These are phyloP conservation scores for Drosophila saltans DNA, from an alignment of 1,140 invertebrate species.

Conservation along the genomic window DNA sequence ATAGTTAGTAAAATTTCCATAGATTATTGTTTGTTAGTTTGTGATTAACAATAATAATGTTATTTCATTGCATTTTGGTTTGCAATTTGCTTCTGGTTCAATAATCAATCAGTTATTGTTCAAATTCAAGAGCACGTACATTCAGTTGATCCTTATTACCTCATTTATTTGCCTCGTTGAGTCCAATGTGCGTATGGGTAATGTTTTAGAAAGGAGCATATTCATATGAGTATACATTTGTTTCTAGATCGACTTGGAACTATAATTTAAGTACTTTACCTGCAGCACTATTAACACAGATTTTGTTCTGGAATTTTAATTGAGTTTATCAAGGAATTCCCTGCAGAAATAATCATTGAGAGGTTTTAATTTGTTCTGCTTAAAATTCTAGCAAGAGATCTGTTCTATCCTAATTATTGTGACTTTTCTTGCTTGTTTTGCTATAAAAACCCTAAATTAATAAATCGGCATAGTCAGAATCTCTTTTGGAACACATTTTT, in stretches of 20 bases:
- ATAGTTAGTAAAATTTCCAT: neutral
- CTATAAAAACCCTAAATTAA: too few relatives aligned
- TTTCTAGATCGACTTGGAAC: too few relatives aligned
- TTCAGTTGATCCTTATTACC: neutral
- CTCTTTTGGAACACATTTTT: too few relatives aligned
- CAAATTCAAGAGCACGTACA: neutral
- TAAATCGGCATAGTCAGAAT: too few relatives aligned
- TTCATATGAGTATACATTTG: constrained; percentile 23
- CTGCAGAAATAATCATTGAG: too few relatives aligned
- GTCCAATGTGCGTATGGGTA: constrained; percentile 67
- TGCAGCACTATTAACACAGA: constrained; percentile 31
- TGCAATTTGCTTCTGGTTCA: neutral
- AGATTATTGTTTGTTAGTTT: neutral
- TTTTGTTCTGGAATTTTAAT: too few relatives aligned
- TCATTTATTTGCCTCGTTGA: neutral
- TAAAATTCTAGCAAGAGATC: too few relatives aligned
- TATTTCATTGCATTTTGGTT: neutral
- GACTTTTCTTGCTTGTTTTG: too few relatives aligned
- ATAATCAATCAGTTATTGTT: neutral
- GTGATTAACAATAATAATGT: neutral
- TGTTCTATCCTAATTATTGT: too few relatives aligned
- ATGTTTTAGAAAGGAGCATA: neutral
- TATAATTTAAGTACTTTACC: constrained; percentile 59
- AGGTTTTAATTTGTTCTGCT: too few relatives aligned
- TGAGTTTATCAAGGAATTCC: too few relatives aligned